Conservation (phyloP, 2,888 invertebrate genomes). For the Drosophila emarginata region DNA sequence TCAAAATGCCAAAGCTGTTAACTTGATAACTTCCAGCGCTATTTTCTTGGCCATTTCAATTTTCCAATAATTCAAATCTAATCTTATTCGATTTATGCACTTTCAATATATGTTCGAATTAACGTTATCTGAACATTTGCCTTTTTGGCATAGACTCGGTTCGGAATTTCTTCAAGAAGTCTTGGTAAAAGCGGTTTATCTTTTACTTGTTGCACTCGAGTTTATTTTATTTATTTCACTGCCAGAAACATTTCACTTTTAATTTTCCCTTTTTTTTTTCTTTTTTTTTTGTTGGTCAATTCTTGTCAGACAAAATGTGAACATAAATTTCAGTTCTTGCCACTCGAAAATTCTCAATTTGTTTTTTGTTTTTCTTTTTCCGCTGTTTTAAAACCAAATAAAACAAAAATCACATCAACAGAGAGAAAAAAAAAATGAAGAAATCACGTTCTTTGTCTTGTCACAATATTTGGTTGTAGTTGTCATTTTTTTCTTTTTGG, state of each 20-base stretch:
- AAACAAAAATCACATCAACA: neutral
- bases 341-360: conserved; percentile 14
- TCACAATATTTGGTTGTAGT: conserved; percentile 30
- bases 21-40: too few relatives aligned
- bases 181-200: conserved; percentile 22
- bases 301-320: conserved; percentile 53
- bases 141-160: neutral
- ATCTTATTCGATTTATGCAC: neutral
- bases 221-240: conserved; percentile 45
- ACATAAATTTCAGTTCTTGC: conserved; percentile 51
- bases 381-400: conserved; percentile 1
- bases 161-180: conserved; percentile 21
- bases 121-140: conserved; percentile 1
- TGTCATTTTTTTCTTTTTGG: conserved; percentile 18
- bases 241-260: conserved; percentile 33
- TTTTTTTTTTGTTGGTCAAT: conserved; percentile 11
- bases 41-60: too few relatives aligned
- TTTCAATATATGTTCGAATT: too few relatives aligned
- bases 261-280: conserved; percentile 21
- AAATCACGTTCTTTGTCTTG: conserved; percentile 72
- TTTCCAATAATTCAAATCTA: neutral
- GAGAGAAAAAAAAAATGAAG: conserved; percentile 31
- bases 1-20: too few relatives aligned
- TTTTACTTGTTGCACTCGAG: conserved; percentile 54
- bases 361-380: too few relatives aligned